phyloP scores from a whole-genome alignment of 2,113 vertebrate genomes.

The Eretmodus cyanostictus region DNA sequence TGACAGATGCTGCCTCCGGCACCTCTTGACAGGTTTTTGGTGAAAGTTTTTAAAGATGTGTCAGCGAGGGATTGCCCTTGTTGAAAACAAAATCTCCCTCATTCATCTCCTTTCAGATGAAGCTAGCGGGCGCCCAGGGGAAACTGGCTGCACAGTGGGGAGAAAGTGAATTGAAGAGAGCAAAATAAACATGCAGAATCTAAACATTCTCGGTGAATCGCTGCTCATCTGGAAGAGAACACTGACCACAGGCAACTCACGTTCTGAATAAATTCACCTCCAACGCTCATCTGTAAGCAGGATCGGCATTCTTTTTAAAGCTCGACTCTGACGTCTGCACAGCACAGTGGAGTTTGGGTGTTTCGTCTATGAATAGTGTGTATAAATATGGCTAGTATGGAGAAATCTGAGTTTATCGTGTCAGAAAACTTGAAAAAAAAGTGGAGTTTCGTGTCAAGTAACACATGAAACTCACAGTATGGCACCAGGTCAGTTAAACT shows the following conservation, averaged over 20 bases:
- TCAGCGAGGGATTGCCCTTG: neutral
- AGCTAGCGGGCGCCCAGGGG: neutral
- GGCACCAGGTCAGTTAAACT: neutral
- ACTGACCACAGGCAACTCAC: neutral
- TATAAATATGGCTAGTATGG: neutral
- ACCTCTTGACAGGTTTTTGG: constrained; percentile 32
- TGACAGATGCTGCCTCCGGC: constrained; percentile 17
- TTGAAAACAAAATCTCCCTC: constrained; percentile 21
- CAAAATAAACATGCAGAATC: neutral
- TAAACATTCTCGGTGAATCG: neutral
- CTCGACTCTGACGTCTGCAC: neutral
- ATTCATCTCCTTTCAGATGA: neutral
- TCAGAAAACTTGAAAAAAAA: neutral
- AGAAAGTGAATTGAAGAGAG: neutral
- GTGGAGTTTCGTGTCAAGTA: neutral
- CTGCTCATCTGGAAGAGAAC: constrained; percentile 12
- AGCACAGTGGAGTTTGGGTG: neutral
- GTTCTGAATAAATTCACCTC: neutral
- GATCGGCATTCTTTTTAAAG: neutral
- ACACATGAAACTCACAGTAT: neutral
- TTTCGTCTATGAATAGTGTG: neutral
- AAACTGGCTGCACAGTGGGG: neutral
- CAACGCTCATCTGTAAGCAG: neutral
- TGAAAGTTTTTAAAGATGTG: constrained; percentile 32
- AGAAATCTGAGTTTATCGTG: neutral